Evolutionary conservation across 2,888 invertebrate genomes (phyloP).

Genomic region (Euplexia lucipara): DNA sequence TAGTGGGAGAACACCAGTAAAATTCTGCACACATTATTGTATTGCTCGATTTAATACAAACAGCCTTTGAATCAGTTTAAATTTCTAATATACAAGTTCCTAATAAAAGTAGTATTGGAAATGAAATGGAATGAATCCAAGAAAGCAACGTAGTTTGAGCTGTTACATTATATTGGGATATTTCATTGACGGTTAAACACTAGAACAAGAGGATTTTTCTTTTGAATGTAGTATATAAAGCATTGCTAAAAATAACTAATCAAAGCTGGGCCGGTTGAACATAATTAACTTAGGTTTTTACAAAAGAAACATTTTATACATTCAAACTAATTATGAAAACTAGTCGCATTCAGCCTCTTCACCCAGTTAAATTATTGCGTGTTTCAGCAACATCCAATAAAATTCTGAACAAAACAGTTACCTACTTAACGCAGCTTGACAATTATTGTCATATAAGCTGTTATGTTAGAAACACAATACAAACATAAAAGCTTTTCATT

Average conservation of each 20-base stretch:
- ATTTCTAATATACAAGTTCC: slow-evolving; percentile 60
- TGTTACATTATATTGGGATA: slow-evolving; percentile 3
- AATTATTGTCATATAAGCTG: not conserved
- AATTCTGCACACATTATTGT: slow-evolving; percentile 66
- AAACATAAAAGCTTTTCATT: slow-evolving; percentile 4
- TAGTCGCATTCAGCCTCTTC: no score
- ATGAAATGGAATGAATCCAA: slow-evolving; percentile 64
- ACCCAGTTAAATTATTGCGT: no score
- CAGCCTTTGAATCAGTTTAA: slow-evolving; percentile 64
- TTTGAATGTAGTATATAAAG: no score
- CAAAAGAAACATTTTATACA: no score
- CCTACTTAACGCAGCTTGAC: no score
- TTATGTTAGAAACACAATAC: slow-evolving; percentile 12
- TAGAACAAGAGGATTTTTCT: not conserved
- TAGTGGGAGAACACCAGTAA: slow-evolving; percentile 50
- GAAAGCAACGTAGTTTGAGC: slow-evolving; percentile 22
- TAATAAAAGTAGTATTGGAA: slow-evolving; percentile 57
- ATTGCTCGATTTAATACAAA: slow-evolving; percentile 73
- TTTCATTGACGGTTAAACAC: not conserved
- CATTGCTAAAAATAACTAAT: no score
- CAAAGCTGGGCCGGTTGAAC: no score
- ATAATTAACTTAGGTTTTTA: no score
- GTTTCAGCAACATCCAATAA: not conserved
- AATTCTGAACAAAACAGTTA: not conserved
- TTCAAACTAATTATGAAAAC: no score